Conservation (phyloP, 1,140 invertebrate genomes). For the Tetranychus cinnabarinus region DNA sequence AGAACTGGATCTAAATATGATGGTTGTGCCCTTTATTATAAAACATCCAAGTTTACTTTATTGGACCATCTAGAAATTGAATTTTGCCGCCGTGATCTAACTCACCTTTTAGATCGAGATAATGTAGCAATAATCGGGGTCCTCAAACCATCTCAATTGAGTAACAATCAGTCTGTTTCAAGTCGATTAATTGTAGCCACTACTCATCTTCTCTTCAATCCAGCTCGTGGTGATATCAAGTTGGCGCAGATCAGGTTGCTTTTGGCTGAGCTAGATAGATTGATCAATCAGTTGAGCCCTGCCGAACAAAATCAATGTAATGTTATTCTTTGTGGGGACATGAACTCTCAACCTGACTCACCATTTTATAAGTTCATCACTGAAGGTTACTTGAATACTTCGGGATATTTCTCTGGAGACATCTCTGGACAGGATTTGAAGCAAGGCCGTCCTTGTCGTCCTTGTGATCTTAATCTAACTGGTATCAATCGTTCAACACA, state of each 20-base stretch:
- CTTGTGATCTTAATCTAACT: not conserved
- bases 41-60: constrained; percentile 22
- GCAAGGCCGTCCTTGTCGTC: constrained; percentile 1
- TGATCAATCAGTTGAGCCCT: constrained; percentile 33
- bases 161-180: not conserved
- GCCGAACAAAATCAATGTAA: constrained; percentile 21
- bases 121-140: constrained; percentile 64
- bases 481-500: not conserved
- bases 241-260: constrained; percentile 53
- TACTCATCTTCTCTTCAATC: constrained; percentile 85
- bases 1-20: constrained; percentile 42
- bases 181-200: constrained; percentile 51
- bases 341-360: constrained; percentile 50
- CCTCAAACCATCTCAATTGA: constrained; percentile 22
- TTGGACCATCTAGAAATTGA: constrained; percentile 35
- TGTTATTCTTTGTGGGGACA: constrained; percentile 49
- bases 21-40: constrained; percentile 63
- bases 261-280: constrained; percentile 51
- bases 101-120: constrained; percentile 44
- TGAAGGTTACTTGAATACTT: constrained; percentile 35
- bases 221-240: constrained; percentile 56
- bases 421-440: constrained; percentile 17
- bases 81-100: constrained; percentile 21
- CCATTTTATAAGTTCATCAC: constrained; percentile 44
- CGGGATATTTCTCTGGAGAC: constrained; percentile 16